phyloP scores from a whole-genome alignment of 2,888 invertebrate species.

The Hypolimnas misippus region DNA sequence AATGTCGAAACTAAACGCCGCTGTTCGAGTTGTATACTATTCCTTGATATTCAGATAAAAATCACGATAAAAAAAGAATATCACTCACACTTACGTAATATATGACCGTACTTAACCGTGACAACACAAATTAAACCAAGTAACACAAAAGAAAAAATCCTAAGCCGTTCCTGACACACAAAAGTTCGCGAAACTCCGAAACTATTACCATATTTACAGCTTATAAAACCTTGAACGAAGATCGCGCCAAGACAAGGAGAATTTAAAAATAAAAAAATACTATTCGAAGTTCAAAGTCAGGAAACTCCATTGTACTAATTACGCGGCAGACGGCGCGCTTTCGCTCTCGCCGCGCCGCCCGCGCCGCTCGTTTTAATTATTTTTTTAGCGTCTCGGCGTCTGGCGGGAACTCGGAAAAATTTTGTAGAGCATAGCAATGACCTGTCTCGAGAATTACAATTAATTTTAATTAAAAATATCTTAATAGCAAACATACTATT shows the following conservation, averaged over 20 bases:
- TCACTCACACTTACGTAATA: background rate
- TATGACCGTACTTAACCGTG: background rate
- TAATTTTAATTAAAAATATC: too few relatives aligned
- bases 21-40: too few relatives aligned
- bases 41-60: too few relatives aligned
- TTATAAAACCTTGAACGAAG: conserved; percentile 41
- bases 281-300: conserved; percentile 83
- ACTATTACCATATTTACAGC: conserved; percentile 32
- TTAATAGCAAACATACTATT: too few relatives aligned
- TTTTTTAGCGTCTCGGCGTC: conserved; percentile 84
- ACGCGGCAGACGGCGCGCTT: conserved; percentile 83
- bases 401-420: conserved; percentile 80
- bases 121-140: background rate
- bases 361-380: conserved; percentile 81
- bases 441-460: background rate
- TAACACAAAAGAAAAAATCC: background rate
- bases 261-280: conserved; percentile 70
- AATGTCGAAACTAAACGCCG: too few relatives aligned
- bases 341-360: conserved; percentile 66
- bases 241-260: conserved; percentile 48
- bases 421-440: conserved; percentile 53
- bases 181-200: conserved; percentile 14
- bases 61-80: background rate
- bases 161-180: too few relatives aligned
- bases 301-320: conserved; percentile 84